phyloP scores from a whole-genome alignment of 2,113 vertebrate genomes.

The Sylvilagus bachmani region DNA sequence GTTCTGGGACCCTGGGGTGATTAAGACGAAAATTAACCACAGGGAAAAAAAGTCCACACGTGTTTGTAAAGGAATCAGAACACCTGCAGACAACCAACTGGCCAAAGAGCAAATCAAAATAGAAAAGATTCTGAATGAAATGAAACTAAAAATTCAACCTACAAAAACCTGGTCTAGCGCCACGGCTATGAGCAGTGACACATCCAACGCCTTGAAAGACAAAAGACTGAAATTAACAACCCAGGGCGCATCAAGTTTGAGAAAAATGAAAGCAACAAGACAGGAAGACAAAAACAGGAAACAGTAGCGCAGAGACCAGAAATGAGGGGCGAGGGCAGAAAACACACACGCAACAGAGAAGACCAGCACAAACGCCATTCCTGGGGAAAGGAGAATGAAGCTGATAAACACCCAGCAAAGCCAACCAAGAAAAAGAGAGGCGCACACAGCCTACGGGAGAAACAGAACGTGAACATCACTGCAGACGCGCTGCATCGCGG shows the following conservation, averaged over 20 bases:
- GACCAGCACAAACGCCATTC: background rate
- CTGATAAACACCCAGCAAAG: slow-evolving; percentile 16
- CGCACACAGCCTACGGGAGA: background rate
- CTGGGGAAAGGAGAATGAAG: background rate
- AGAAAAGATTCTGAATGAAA: slow-evolving; percentile 5
- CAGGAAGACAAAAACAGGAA: background rate
- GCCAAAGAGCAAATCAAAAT: background rate
- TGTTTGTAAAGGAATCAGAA: background rate
- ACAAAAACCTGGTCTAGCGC: background rate
- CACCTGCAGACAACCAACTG: background rate
- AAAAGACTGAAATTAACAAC: background rate
- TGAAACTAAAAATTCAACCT: background rate
- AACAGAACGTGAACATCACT: background rate
- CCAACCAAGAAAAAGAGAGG: background rate
- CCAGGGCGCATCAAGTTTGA: background rate
- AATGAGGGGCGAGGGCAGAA: background rate
- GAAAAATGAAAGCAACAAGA: background rate
- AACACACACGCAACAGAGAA: background rate
- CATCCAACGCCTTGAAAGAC: background rate
- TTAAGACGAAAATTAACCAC: background rate
- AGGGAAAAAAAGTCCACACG: background rate
- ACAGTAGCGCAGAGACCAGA: background rate
- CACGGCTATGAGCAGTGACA: background rate
- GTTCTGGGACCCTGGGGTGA: background rate
- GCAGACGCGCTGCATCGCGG: background rate